A percentile compares a stretch with the other conserved stretches of the same genome.
Conservation (phyloP, 2,888 invertebrate genomes). For the Bhutanitis thaidina region DNA sequence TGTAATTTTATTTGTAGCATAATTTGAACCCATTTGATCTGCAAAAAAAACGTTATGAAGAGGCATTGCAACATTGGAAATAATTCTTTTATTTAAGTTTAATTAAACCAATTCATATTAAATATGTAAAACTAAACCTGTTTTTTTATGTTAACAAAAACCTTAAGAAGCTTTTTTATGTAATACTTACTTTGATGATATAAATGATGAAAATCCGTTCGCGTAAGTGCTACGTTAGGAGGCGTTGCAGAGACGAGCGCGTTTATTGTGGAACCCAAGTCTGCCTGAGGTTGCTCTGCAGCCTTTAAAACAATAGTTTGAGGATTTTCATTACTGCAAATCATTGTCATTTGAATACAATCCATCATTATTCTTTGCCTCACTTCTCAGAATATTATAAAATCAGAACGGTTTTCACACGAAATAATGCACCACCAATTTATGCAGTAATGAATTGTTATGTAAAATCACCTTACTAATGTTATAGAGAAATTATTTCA, state of each 20-base stretch:
- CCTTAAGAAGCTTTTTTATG: not conserved
- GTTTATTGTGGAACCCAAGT: constrained; percentile 84
- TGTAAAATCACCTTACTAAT: no score
- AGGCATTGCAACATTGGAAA: no score
- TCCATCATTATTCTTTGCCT: not conserved
- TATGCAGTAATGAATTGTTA: no score
- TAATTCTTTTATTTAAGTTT: no score
- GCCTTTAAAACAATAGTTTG: constrained; percentile 39
- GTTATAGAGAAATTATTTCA: no score
- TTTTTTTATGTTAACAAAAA: no score
- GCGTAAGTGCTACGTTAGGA: constrained; percentile 92
- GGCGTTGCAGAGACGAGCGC: constrained; percentile 92
- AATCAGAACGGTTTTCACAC: no score
- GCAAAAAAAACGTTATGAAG: constrained; percentile 32
- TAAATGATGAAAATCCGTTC: constrained; percentile 78
- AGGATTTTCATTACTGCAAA: not conserved
- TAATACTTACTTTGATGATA: constrained; percentile 64
- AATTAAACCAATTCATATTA: no score
- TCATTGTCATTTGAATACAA: not conserved
- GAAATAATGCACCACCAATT: no score
- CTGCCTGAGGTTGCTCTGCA: constrained; percentile 85
- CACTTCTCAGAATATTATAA: no score
- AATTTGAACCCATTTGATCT: constrained; percentile 73
- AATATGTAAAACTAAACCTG: no score
- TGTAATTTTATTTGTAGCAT: constrained; percentile 80